Base-by-base conservation (phyloP, 1,140 invertebrate species). In the Drosophila tropicalis region DNA sequence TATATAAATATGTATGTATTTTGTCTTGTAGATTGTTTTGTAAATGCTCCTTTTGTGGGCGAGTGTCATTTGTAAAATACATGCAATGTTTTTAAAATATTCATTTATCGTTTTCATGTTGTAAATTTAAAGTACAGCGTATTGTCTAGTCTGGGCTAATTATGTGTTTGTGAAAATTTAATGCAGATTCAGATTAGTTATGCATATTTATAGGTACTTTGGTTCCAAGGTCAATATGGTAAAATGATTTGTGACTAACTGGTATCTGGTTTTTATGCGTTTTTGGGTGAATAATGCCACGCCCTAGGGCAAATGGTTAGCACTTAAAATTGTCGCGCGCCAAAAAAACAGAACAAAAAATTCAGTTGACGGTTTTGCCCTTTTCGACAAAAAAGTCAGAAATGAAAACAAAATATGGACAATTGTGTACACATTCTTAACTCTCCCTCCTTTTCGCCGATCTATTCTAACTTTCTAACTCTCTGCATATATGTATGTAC, bases 381-480 rank as follows among this genome's bases (percentile, higher is more conserved):
- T 47, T 34, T 39, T 39, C 74, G 61, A 61, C 67, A 67, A 62
- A 55, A 29, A 13, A 60, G n/a, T 22, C 62, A 47, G 44, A 36
- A 19, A 39, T 65, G 19, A 34, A 15, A 36, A 41, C 2, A 15
- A 12, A 2, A 67, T 71, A 71, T 67, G 65, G 69, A 71, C 69
- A 67, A 67, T 71, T 63, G 69, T 67, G 63, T 72, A 69, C 70
- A 72, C 64, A 51, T 19, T 51, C 44, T 51, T 51, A 17, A 51
- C 44, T 51, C 15, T 39, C 12, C 12, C 12, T 39, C 3, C 29
- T 29, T 39, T 39, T 39, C 36, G 36, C 3, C 36, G 36, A 39
- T 39, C 36, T 39, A 13, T 39, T 10, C 19, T 51, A 3, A 12
- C 17, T 12, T 19, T 51, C 44, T 22, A 51, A 22, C 44, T 9